Evolutionary conservation across 2,888 invertebrate species (phyloP).

Genomic region (Selenia dentaria): DNA sequence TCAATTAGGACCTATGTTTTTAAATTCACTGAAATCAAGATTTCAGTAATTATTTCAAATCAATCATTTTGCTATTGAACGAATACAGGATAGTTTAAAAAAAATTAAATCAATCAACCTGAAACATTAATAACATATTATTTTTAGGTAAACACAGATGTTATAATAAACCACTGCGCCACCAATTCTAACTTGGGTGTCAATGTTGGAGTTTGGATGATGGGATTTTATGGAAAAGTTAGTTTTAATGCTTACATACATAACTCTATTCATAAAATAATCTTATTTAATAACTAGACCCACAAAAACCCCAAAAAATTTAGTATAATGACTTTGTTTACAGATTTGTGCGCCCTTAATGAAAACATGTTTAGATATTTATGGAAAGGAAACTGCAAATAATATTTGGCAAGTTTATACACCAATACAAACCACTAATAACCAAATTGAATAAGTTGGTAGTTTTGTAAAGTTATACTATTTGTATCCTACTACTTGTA

Average conservation of each 20-base stretch:
- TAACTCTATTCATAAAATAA: too few relatives aligned
- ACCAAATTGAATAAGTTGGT: too few relatives aligned
- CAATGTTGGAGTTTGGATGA: slow-evolving; percentile 55
- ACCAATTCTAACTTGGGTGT: slow-evolving; percentile 73
- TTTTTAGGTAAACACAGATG: slow-evolving; percentile 74
- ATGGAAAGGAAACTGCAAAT: slow-evolving; percentile 64
- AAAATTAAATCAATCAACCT: too few relatives aligned
- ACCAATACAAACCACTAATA: slow-evolving; percentile 40
- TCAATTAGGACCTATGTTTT: too few relatives aligned
- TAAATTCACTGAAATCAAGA: too few relatives aligned
- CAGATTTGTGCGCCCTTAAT: slow-evolving; percentile 67
- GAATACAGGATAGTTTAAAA: too few relatives aligned
- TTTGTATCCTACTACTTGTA: too few relatives aligned
- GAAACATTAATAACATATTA: too few relatives aligned
- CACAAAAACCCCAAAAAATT: too few relatives aligned
- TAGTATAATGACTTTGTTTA: slow-evolving; percentile 31
- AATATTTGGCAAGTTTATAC: slow-evolving; percentile 75
- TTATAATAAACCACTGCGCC: slow-evolving; percentile 74
- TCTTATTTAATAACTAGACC: neutral
- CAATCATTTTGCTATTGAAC: too few relatives aligned
- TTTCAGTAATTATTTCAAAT: too few relatives aligned
- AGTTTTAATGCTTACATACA: slow-evolving; percentile 25
- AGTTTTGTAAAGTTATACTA: too few relatives aligned
- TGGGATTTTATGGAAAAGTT: slow-evolving; percentile 74
- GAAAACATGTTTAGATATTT: slow-evolving; percentile 71